Evolutionary conservation across 2,797 vertebrate species (phyloP).

Genomic region (Aythya fuligula): DNA sequence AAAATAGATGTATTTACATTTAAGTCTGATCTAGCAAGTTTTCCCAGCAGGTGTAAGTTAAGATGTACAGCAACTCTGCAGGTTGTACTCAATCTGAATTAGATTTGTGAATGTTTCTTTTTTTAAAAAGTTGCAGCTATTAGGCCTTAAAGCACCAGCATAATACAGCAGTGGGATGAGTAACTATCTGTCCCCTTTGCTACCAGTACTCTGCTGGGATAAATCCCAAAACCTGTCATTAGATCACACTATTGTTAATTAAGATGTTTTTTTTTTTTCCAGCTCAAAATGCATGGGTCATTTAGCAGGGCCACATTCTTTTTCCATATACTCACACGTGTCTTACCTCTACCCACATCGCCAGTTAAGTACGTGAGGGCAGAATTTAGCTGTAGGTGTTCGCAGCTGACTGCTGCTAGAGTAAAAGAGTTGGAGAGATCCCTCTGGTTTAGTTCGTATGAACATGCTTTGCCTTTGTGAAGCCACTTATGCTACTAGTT

Average conservation of each 20-base stretch:
- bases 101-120: not conserved
- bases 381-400: not conserved
- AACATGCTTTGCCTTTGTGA: not conserved
- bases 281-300: slow-evolving; percentile 18
- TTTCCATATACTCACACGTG: not conserved
- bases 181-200: not conserved
- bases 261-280: not conserved
- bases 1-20: slow-evolving; percentile 78
- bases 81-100: slow-evolving; percentile 53
- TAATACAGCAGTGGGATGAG: slow-evolving; percentile 35
- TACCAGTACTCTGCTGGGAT: not conserved
- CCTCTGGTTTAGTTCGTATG: not conserved
- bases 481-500: not conserved
- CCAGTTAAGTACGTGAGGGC: not conserved
- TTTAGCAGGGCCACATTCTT: not conserved
- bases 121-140: slow-evolving; percentile 53
- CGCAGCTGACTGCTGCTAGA: slow-evolving; percentile 23
- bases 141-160: slow-evolving; percentile 66
- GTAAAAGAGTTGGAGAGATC: not conserved
- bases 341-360: not conserved
- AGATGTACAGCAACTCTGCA: slow-evolving; percentile 69
- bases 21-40: slow-evolving; percentile 72
- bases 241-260: not conserved
- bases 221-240: slow-evolving; percentile 29
- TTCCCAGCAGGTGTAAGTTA: slow-evolving; percentile 66